phyloP scores from a whole-genome alignment of 2,888 invertebrate species.

The Laspeyria flexula region DNA sequence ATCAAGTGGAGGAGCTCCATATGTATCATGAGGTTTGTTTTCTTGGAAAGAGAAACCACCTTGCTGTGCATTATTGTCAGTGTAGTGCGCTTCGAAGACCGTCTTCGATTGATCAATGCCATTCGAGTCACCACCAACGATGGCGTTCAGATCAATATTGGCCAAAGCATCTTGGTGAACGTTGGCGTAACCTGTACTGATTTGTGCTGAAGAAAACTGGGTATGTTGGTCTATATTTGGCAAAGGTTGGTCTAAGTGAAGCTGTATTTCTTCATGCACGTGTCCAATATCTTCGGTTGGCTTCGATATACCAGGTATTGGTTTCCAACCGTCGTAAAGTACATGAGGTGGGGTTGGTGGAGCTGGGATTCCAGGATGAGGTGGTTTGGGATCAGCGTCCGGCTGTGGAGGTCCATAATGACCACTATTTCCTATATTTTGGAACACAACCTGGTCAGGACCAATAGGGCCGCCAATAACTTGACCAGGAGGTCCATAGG shows the following conservation, averaged over 20 bases:
- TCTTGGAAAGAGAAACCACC: conserved; percentile 55
- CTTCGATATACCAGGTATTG: conserved; percentile 88
- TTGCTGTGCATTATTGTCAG: conserved; percentile 62
- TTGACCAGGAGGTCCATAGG: conserved; percentile 81
- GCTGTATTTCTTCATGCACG: conserved; percentile 61
- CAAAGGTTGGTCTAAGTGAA: conserved; percentile 57
- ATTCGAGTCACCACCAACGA: conserved; percentile 78
- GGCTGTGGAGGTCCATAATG: conserved; percentile 87
- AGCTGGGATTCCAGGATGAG: conserved; percentile 89
- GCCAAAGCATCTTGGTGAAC: conserved; percentile 79
- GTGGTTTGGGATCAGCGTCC: conserved; percentile 86
- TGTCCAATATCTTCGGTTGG: conserved; percentile 71
- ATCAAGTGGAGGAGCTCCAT: conserved; percentile 76
- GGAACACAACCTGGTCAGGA: conserved; percentile 71
- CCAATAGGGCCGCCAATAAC: conserved; percentile 69
- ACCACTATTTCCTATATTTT: conserved; percentile 64
- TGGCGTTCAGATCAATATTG: conserved; percentile 72
- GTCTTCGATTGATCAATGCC: conserved; percentile 82
- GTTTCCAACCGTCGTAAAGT: conserved; percentile 94
- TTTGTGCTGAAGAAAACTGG: conserved; percentile 54
- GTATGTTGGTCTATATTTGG: conserved; percentile 44
- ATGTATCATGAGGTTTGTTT: conserved; percentile 64
- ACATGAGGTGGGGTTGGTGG: conserved; percentile 91
- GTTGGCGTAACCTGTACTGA: conserved; percentile 72
- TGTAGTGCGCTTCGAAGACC: conserved; percentile 82